Conservation (phyloP, 2,113 vertebrate genomes). For the Tetrao urogallus region DNA sequence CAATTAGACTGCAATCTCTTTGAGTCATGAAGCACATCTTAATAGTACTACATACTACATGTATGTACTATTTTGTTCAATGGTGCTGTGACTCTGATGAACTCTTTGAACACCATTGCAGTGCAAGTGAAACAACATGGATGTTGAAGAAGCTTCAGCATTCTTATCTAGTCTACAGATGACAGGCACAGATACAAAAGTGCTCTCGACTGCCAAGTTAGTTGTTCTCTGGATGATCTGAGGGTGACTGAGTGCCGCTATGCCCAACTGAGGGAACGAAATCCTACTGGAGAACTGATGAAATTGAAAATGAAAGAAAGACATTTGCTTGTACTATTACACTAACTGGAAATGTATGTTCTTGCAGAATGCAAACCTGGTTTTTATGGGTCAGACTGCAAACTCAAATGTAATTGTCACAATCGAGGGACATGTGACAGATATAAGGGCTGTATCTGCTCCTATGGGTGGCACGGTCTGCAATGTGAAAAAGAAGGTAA, state of each 20-base stretch:
- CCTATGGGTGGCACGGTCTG: slow-evolving; percentile 76
- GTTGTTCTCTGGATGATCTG: not conserved
- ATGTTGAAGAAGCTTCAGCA: not conserved
- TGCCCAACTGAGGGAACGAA: not conserved
- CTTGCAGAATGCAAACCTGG: slow-evolving; percentile 79
- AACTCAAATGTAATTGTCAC: slow-evolving; percentile 82
- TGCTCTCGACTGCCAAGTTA: not conserved
- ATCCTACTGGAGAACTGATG: not conserved
- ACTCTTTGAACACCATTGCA: not conserved
- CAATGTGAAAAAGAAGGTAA: slow-evolving; percentile 90
- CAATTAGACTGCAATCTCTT: not conserved
- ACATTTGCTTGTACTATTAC: not conserved
- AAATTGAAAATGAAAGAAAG: not conserved
- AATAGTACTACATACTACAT: too few species aligned
- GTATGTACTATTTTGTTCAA: not conserved
- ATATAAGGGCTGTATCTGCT: slow-evolving; percentile 87
- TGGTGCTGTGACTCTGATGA: not conserved
- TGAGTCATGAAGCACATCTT: not conserved
- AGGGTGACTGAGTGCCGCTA: not conserved
- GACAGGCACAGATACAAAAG: not conserved
- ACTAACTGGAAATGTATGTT: slow-evolving; percentile 17
- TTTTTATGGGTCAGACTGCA: slow-evolving; percentile 86
- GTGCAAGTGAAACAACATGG: not conserved
- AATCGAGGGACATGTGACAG: slow-evolving; percentile 80
- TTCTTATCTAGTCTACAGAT: not conserved